A percentile compares a stretch with the other conserved stretches of the same genome.
Conservation (phyloP, 2,113 vertebrate genomes). For the Halichoeres trimaculatus region DNA sequence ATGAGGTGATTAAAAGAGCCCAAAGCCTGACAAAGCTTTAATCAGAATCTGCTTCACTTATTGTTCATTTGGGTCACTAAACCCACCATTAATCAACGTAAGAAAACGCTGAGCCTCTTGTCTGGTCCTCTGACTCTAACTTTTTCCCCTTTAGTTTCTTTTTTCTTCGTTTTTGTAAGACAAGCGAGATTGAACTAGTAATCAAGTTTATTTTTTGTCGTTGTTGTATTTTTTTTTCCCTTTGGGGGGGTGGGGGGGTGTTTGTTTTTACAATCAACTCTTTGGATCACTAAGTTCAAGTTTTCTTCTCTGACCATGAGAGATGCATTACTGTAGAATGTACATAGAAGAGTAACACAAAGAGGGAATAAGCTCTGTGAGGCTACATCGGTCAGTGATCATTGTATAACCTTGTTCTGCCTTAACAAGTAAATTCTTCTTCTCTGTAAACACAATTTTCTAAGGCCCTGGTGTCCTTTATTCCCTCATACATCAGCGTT, state of each 20-base stretch:
- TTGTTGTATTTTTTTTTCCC: no score
- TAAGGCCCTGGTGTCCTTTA: neutral
- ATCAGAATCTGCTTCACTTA: conserved; percentile 46
- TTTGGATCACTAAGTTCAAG: conserved; percentile 13
- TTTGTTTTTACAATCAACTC: conserved; percentile 51
- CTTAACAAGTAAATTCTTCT: neutral
- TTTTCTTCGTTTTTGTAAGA: neutral
- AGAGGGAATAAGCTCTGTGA: neutral
- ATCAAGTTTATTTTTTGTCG: neutral
- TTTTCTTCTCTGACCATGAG: conserved; percentile 1
- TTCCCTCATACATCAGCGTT: neutral
- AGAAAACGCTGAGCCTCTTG: conserved; percentile 25
- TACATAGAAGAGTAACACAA: neutral
- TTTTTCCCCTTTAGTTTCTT: neutral
- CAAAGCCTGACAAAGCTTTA: conserved; percentile 23
- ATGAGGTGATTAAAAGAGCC: conserved; percentile 46
- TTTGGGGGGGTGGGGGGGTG: no score
- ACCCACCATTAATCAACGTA: conserved; percentile 46
- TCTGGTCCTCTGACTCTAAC: conserved; percentile 4
- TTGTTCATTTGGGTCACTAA: conserved; percentile 49
- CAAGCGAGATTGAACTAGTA: neutral
- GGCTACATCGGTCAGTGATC: neutral
- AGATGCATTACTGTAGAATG: conserved; percentile 16
- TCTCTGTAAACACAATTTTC: neutral
- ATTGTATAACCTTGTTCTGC: neutral